Conservation (phyloP, 2,113 vertebrate genomes). For the Gambusia holbrooki region DNA sequence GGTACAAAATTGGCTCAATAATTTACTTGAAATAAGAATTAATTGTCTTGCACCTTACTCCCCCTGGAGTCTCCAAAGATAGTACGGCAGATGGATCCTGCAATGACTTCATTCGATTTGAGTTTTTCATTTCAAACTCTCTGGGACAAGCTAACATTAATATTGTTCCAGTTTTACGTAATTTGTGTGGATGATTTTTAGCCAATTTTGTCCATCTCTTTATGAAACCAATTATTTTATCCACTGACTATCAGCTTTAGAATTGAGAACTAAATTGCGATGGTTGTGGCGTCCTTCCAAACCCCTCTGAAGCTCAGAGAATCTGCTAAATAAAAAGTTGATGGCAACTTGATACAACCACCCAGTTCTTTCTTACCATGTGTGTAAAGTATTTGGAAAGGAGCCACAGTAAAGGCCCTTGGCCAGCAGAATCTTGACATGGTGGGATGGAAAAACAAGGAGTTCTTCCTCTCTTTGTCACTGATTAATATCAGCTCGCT, state of each 20-base stretch:
- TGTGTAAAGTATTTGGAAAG: constrained; percentile 43
- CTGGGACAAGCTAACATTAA: constrained; percentile 30
- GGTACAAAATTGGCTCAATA: constrained; percentile 42
- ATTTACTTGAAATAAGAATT: constrained; percentile 35
- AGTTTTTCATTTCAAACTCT: constrained; percentile 24
- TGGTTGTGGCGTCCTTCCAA: constrained; percentile 56
- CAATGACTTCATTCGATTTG: constrained; percentile 21
- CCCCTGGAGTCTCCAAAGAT: constrained; percentile 37
- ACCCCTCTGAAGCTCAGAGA: constrained; percentile 28
- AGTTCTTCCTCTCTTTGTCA: constrained; percentile 35
- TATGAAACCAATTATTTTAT: constrained; percentile 33
- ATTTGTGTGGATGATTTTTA: constrained; percentile 13
- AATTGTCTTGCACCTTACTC: constrained; percentile 27
- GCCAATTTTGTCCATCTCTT: constrained; percentile 15
- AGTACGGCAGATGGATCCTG: constrained; percentile 36
- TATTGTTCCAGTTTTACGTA: constrained; percentile 20
- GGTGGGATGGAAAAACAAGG: constrained; percentile 3
- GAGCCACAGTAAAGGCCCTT: constrained; percentile 42
- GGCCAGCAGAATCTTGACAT: constrained; percentile 36
- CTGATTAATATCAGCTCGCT: constrained; percentile 54
- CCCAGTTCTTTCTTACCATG: constrained; percentile 11
- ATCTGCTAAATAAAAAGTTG: constrained; percentile 40
- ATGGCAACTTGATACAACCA: constrained; percentile 43
- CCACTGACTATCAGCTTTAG: constrained; percentile 37
- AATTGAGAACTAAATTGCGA: constrained; percentile 37